phyloP scores from a whole-genome alignment of 2,113 vertebrate species.

The Leptosomus discolor region DNA sequence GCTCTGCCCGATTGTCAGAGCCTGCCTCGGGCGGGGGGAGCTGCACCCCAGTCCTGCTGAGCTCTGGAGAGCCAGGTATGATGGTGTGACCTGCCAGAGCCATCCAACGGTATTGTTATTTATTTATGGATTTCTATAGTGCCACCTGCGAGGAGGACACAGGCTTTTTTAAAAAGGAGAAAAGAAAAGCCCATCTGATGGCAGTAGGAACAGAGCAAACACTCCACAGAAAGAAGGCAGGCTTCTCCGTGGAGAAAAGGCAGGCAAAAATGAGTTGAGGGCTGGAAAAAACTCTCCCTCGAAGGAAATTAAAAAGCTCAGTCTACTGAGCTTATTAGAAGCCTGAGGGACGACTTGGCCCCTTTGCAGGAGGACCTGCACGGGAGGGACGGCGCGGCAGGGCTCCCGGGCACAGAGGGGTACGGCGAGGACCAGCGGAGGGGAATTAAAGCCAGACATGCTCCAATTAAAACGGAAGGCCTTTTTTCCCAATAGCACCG shows the following conservation, averaged over 20 bases:
- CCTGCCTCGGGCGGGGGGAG: accelerated
- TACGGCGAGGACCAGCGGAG: accelerated
- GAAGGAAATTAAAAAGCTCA: neutral
- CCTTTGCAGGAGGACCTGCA: neutral
- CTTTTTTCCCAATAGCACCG: neutral
- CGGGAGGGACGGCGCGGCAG: neutral
- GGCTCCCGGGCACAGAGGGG: neutral
- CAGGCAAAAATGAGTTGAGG: neutral
- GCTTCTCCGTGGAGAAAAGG: neutral
- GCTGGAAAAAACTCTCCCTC: neutral
- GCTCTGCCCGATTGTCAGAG: neutral
- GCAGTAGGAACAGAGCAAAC: neutral
- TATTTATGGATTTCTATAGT: neutral
- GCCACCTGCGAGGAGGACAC: neutral
- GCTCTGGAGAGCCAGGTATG: neutral
- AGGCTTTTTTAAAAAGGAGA: neutral
- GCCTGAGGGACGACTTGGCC: neutral
- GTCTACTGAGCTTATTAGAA: neutral
- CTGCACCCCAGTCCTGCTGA: neutral
- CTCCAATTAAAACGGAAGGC: neutral
- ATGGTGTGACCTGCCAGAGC: neutral
- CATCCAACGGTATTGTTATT: neutral
- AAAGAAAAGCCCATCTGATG: neutral
- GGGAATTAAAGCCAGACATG: neutral
- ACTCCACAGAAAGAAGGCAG: neutral